Base-by-base conservation (phyloP, 2,888 invertebrate genomes). In the Flabesymbios commensalis region DNA sequence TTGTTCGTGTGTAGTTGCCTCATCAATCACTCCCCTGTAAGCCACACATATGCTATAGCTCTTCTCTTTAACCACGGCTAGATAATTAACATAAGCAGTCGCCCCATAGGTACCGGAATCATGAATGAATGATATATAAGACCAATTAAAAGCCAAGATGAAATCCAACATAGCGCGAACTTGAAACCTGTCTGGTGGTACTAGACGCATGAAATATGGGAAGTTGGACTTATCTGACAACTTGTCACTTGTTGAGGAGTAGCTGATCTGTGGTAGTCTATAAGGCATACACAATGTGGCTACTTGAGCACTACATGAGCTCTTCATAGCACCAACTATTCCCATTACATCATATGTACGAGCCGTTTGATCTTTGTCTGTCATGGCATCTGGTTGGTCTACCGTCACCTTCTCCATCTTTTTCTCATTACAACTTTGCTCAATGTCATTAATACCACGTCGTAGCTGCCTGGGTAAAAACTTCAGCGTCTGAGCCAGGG, bases 401-500 rank as follows among this genome's bases (percentile, higher is more conserved):
- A n/a, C n/a, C n/a, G n/a, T n/a, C n/a, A n/a, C n/a, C n/a, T n/a
- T n/a, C n/a, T n/a, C n/a, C n/a, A n/a, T n/a, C n/a, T n/a, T n/a
- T n/a, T n/a, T n/a, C n/a, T n/a, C n/a, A n/a, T n/a, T n/a, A n/a
- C n/a, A n/a, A n/a, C n/a, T n/a, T n/a, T n/a, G n/a, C n/a, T n/a
- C n/a, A n/a, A n/a, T n/a, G n/a, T n/a, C n/a, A n/a, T n/a, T n/a
- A n/a, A n/a, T n/a, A n/a, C n/a, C n/a, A n/a, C n/a, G n/a, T n/a
- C n/a, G n/a, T n/a, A n/a, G n/a, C n/a, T n/a, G n/a, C n/a, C n/a
- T n/a, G n/a, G 68, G 68, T 56, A 75, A 67, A 55, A 76, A 73
- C 36, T 70, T 68, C 33, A 75, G 57, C 17, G 73, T 68, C 36
- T 72, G 65, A 2, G 63, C 67, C n/a, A 75, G 55, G 3, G 77